phyloP scores from a whole-genome alignment of 2,113 vertebrate genomes.

The Isurus oxyrinchus region DNA sequence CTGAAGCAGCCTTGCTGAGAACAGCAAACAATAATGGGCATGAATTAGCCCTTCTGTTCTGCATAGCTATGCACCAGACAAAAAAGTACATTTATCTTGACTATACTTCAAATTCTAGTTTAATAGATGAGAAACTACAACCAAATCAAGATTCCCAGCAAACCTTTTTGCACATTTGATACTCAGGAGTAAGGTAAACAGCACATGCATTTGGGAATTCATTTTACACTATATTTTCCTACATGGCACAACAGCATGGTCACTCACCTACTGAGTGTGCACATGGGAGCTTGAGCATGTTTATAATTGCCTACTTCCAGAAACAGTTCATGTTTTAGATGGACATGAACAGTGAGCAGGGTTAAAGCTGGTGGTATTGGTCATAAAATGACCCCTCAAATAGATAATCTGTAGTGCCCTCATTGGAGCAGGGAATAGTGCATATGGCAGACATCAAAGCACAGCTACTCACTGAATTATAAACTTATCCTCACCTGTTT shows the following conservation, averaged over 20 bases:
- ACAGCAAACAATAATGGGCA: neutral
- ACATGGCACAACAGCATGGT: neutral
- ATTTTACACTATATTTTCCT: neutral
- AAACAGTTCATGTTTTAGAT: neutral
- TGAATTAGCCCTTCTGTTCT: neutral
- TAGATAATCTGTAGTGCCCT: neutral
- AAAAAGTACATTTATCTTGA: neutral
- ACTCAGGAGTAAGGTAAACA: neutral
- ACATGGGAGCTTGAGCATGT: neutral
- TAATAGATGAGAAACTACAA: neutral
- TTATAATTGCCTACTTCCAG: neutral
- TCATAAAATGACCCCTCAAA: neutral
- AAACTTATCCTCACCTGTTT: slow-evolving; percentile 68
- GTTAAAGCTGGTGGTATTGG: neutral
- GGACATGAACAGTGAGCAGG: neutral
- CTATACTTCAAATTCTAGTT: too few relatives aligned
- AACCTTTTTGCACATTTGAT: neutral
- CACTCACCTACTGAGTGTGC: neutral
- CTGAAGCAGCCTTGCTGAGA: neutral
- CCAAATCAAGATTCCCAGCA: neutral
- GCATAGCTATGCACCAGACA: neutral
- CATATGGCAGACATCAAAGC: neutral
- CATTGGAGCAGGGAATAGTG: too few relatives aligned
- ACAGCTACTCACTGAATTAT: neutral
- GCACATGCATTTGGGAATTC: neutral